Percentiles rank a stretch among this genome's conserved stretches.
phyloP scores from a whole-genome alignment of 2,797 vertebrate genomes.

The Enteromius radiatus region DNA sequence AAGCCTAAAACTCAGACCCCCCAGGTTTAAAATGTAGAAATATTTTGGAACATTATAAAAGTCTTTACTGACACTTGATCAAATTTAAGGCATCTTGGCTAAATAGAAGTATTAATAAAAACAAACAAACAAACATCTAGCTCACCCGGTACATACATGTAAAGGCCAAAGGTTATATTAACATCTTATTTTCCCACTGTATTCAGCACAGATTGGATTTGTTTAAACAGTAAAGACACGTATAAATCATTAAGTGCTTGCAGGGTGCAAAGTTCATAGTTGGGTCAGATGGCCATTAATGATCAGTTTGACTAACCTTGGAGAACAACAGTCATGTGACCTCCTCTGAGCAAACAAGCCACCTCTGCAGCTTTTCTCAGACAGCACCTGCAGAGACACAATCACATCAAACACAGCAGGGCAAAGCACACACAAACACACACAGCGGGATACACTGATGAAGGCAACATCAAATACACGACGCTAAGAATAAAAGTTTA shows the following conservation, averaged over 20 bases:
- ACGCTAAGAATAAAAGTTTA: neutral
- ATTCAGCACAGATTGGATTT: neutral
- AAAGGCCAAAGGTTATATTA: neutral
- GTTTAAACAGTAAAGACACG: conserved; percentile 8
- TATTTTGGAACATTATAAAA: neutral
- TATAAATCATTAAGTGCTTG: neutral
- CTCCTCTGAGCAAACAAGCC: conserved; percentile 81
- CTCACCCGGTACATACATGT: neutral
- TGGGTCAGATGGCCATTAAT: conserved; percentile 17
- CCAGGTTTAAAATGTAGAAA: no score
- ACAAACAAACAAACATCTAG: neutral
- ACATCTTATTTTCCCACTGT: neutral
- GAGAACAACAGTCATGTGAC: conserved; percentile 86
- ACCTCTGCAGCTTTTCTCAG: conserved; percentile 89
- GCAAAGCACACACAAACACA: conserved; percentile 27
- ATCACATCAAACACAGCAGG: conserved; percentile 19
- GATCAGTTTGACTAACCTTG: conserved; percentile 84
- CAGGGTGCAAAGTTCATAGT: conserved; percentile 25
- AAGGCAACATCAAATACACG: neutral
- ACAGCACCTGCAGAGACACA: conserved; percentile 78
- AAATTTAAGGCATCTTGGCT: neutral
- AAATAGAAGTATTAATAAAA: neutral
- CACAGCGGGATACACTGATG: neutral
- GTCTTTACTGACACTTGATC: neutral
- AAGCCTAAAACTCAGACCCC: neutral